phyloP scores from a whole-genome alignment of 53 echinoderm and acorn worm genomes.

The Paracentrotus lividus region DNA sequence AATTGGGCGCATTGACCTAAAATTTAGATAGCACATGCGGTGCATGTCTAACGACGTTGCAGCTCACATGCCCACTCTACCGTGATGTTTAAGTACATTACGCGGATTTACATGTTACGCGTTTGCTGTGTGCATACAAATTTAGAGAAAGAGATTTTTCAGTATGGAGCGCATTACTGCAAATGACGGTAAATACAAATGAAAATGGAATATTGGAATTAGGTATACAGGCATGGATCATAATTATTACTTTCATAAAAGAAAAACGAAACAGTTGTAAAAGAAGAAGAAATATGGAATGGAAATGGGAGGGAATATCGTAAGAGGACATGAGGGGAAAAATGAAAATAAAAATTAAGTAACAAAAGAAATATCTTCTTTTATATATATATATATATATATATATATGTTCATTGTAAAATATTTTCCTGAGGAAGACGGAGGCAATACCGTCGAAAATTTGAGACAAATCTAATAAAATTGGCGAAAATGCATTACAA shows the following conservation, averaged over 20 bases:
- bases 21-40: neutral
- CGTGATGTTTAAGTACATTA: neutral
- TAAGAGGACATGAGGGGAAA: too few relatives aligned
- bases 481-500: too few relatives aligned
- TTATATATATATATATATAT: too few relatives aligned
- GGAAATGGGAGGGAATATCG: too few relatives aligned
- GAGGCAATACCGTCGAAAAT: too few relatives aligned
- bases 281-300: neutral
- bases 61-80: neutral
- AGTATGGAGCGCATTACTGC: neutral
- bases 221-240: neutral
- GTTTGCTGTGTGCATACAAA: neutral
- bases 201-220: neutral
- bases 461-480: too few relatives aligned
- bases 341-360: too few relatives aligned
- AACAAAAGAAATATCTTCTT: too few relatives aligned
- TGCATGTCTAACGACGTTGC: neutral
- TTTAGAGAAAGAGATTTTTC: neutral
- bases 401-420: too few relatives aligned
- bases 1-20: slow-evolving; percentile 8
- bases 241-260: neutral
- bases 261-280: neutral
- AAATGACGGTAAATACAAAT: neutral
- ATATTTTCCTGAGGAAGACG: too few relatives aligned
- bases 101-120: neutral